Percentiles rank a stretch among this genome's conserved stretches.
These are phyloP conservation scores for Actinernus sp. DNA, from an alignment of 92 coral and sea anemone genomes.

Conservation along the genomic window DNA sequence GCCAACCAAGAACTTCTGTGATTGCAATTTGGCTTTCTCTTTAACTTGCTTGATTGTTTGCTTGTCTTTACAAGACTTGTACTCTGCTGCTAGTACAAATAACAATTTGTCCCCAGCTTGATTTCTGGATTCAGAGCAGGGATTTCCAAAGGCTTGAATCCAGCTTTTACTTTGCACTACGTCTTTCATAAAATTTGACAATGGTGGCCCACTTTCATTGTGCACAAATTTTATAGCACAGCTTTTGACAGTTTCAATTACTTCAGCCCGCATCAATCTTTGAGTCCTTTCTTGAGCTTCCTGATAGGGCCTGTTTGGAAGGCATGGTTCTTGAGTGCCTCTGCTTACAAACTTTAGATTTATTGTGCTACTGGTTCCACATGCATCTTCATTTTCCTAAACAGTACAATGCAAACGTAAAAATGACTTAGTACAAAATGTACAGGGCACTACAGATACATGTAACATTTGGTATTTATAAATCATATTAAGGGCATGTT, in stretches of 20 bases:
- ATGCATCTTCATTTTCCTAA: too few relatives aligned
- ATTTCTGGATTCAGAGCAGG: too few relatives aligned
- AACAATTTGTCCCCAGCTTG: too few relatives aligned
- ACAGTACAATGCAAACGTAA: too few relatives aligned
- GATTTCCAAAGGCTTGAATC: constrained; percentile 20
- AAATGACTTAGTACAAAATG: too few relatives aligned
- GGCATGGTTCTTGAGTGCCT: too few relatives aligned
- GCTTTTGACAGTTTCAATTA: constrained; percentile 19
- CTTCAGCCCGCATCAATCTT: constrained; percentile 22
- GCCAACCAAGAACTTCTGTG: constrained; percentile 33
- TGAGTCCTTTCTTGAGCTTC: constrained; percentile 24
- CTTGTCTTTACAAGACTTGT: constrained; percentile 37
- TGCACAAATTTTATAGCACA: constrained; percentile 29
- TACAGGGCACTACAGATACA: too few relatives aligned
- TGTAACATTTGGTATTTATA: too few relatives aligned
- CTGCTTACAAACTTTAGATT: too few relatives aligned
- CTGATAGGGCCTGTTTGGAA: constrained; percentile 15
- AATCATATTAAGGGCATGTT: too few relatives aligned
- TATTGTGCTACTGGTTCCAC: too few relatives aligned
- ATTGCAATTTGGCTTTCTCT: constrained; percentile 21
- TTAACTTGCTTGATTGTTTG: constrained; percentile 14
- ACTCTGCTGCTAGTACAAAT: constrained; percentile 27
- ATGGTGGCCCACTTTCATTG: constrained; percentile 15
- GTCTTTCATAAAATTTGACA: constrained; percentile 21
- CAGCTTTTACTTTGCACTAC: constrained; percentile 16